Conservation (phyloP, 2,797 vertebrate species). For the Schizopygopsis pylzovi region DNA sequence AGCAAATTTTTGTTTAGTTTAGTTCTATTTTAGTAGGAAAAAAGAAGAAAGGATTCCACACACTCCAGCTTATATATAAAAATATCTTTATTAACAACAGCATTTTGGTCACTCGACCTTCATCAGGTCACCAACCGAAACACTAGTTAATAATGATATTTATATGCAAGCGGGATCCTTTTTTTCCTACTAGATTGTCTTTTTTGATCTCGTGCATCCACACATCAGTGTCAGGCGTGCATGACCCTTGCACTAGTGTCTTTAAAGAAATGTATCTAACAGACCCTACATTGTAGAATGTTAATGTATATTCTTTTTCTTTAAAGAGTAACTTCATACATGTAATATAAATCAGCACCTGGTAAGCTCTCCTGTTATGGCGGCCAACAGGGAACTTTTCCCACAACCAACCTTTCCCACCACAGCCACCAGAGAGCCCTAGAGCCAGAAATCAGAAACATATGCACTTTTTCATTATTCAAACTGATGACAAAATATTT, state of each 20-base stretch:
- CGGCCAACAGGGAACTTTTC: slow-evolving; percentile 91
- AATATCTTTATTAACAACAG: background rate
- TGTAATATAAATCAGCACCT: slow-evolving; percentile 76
- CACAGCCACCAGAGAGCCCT: slow-evolving; percentile 90
- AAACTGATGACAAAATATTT: background rate
- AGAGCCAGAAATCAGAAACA: slow-evolving; percentile 44
- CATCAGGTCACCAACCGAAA: too few species aligned
- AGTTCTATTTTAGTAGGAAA: background rate
- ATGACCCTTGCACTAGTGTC: too few species aligned
- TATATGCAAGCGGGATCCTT: background rate
- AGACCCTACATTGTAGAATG: background rate
- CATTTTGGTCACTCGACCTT: too few species aligned
- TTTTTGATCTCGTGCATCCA: background rate
- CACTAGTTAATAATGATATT: background rate
- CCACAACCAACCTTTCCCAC: slow-evolving; percentile 96
- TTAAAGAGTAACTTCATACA: background rate
- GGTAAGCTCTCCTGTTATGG: slow-evolving; percentile 90
- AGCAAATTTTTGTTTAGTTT: background rate
- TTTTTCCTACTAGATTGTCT: background rate
- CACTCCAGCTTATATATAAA: background rate
- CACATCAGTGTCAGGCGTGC: background rate
- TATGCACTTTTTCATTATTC: background rate
- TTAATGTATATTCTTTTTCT: background rate
- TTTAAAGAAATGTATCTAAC: background rate
- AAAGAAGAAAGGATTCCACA: background rate